phyloP scores from a whole-genome alignment of 1,140 invertebrate species.

The Maconellicoccus hirsutus region DNA sequence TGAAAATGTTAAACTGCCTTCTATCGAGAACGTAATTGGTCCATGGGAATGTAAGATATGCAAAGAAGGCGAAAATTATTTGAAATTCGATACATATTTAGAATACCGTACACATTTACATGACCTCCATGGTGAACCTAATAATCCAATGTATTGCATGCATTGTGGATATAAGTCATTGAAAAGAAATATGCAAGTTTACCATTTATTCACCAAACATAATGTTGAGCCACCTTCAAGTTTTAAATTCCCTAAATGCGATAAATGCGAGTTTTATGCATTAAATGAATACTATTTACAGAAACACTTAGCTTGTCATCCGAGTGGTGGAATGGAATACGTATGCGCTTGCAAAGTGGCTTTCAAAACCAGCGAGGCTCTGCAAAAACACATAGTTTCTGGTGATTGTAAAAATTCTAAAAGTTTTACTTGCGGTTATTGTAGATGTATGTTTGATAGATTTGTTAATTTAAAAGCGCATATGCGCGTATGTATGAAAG shows the following conservation, averaged over 20 bases:
- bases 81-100: conserved; percentile 61
- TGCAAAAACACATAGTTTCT: neutral
- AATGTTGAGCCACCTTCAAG: conserved; percentile 55
- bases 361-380: neutral
- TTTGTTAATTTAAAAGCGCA: conserved; percentile 13
- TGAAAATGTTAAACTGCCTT: conserved; percentile 25
- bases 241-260: conserved; percentile 61
- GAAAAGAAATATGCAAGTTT: conserved; percentile 61
- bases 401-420: conserved; percentile 7
- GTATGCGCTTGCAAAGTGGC: conserved; percentile 2
- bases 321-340: neutral
- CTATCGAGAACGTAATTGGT: conserved; percentile 36
- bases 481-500: conserved; percentile 4
- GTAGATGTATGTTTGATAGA: neutral
- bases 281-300: conserved; percentile 40
- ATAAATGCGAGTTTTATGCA: conserved; percentile 59
- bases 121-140: conserved; percentile 65
- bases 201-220: conserved; percentile 71
- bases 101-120: conserved; percentile 66
- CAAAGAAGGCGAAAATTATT: conserved; percentile 47
- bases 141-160: conserved; percentile 66
- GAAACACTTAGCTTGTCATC: conserved; percentile 2
- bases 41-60: conserved; percentile 57
- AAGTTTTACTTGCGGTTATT: neutral
- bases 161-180: conserved; percentile 66